phyloP scores from a whole-genome alignment of 2,113 vertebrate species.

The Gallinago undulata region DNA sequence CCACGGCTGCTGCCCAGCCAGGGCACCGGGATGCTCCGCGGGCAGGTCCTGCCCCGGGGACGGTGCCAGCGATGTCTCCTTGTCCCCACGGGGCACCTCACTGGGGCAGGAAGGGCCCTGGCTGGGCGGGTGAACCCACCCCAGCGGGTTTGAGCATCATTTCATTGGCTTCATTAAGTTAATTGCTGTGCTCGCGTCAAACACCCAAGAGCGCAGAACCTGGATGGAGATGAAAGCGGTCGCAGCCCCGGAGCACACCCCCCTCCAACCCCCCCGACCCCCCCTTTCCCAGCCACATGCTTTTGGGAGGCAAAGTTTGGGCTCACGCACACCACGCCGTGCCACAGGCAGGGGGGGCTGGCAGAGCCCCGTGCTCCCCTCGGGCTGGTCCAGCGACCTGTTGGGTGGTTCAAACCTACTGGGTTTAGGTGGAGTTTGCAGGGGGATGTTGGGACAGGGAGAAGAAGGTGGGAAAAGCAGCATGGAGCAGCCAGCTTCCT shows the following conservation, averaged over 20 bases:
- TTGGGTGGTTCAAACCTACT: background rate
- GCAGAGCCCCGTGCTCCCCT: background rate
- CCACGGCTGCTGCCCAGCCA: background rate
- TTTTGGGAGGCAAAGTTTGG: background rate
- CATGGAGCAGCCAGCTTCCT: background rate
- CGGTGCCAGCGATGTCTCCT: background rate
- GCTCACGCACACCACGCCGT: background rate
- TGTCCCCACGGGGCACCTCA: background rate
- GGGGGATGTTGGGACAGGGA: background rate
- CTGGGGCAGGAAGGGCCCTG: background rate
- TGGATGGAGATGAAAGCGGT: constrained; percentile 53
- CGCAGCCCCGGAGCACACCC: background rate
- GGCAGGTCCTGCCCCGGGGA: background rate
- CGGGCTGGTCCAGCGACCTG: background rate
- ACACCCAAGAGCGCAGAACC: background rate
- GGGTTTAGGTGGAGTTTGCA: background rate
- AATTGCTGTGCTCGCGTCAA: background rate
- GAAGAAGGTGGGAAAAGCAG: background rate
- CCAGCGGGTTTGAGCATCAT: background rate
- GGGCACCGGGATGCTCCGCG: background rate
- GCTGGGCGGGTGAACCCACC: background rate
- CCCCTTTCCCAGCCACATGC: rapidly evolving
- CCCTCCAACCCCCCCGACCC: background rate
- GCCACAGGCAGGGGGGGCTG: background rate
- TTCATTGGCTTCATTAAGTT: constrained; percentile 47